A percentile compares a stretch with the other conserved stretches of the same genome.
Conservation (phyloP, 2,797 vertebrate species). For the Anabacerthia variegaticeps region DNA sequence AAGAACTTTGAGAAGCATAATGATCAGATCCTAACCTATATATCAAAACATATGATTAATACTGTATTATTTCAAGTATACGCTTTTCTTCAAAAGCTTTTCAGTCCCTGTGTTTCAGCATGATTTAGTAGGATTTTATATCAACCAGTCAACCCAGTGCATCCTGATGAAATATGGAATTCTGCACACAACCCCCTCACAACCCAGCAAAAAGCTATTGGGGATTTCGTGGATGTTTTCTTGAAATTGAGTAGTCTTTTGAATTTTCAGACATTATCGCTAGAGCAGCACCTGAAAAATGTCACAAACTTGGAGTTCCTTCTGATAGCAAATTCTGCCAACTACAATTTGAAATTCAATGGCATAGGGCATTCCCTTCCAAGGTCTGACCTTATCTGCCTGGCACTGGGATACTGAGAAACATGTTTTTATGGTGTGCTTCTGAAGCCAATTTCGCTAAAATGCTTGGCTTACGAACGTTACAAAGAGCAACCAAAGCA, state of each 20-base stretch:
- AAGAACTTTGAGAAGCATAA: not conserved
- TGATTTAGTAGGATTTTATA: slow-evolving; percentile 29
- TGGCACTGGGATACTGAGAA: not conserved
- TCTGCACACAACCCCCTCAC: not conserved
- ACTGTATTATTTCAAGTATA: not conserved
- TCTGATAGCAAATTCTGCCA: slow-evolving; percentile 7
- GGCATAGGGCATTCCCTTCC: not conserved
- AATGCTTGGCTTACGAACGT: slow-evolving; percentile 38
- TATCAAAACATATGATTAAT: not conserved
- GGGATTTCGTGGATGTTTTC: slow-evolving; percentile 27
- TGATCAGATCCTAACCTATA: not conserved
- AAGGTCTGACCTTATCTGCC: slow-evolving; percentile 28
- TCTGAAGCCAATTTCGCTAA: slow-evolving; percentile 6
- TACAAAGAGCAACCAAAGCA: slow-evolving; percentile 27
- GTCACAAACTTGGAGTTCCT: slow-evolving; percentile 18
- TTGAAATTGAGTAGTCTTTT: slow-evolving; percentile 11
- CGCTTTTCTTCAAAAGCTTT: slow-evolving; percentile 41
- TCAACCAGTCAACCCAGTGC: not conserved
- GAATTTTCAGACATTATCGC: slow-evolving; percentile 23
- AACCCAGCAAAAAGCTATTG: slow-evolving; percentile 40
- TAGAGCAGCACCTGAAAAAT: slow-evolving; percentile 21
- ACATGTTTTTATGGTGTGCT: not conserved
- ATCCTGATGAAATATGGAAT: slow-evolving; percentile 1
- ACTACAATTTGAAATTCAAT: slow-evolving; percentile 29
- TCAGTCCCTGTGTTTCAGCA: slow-evolving; percentile 21